A percentile compares a stretch with the other conserved stretches of the same genome.
phyloP scores from a whole-genome alignment of 2,797 vertebrate genomes.

The Sarcoramphus papa region DNA sequence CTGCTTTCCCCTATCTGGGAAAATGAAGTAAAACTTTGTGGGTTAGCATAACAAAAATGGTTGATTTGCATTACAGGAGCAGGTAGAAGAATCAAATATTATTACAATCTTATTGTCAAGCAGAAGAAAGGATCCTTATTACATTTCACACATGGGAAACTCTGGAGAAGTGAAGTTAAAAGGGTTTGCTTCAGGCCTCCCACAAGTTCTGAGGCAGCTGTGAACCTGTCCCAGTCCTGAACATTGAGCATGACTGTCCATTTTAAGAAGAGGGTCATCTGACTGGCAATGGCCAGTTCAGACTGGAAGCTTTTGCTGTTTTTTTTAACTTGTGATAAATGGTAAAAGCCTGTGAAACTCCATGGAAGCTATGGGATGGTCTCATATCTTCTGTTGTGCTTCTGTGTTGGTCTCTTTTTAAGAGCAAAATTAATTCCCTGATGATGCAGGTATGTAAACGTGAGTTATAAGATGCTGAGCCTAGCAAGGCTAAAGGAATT shows the following conservation, averaged over 20 bases:
- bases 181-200: not conserved
- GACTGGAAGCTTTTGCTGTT: not conserved
- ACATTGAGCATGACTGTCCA: rapidly evolving
- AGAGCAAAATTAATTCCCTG: not conserved
- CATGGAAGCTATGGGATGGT: not conserved
- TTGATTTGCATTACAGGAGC: not conserved
- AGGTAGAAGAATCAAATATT: not conserved
- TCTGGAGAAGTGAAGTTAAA: not conserved
- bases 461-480: not conserved
- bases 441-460: not conserved
- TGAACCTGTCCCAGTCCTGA: not conserved
- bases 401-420: not conserved
- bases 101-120: not conserved
- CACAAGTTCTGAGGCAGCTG: not conserved
- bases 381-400: not conserved
- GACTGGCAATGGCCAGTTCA: not conserved
- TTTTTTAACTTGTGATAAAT: not conserved
- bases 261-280: not conserved
- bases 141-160: not conserved
- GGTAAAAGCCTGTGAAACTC: not conserved
- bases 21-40: not conserved
- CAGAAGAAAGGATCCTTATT: not conserved
- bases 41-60: not conserved
- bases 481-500: not conserved
- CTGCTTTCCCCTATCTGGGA: not conserved